Evolutionary conservation across 2,888 invertebrate species (phyloP).

Genomic region (Abscondita cerata): DNA sequence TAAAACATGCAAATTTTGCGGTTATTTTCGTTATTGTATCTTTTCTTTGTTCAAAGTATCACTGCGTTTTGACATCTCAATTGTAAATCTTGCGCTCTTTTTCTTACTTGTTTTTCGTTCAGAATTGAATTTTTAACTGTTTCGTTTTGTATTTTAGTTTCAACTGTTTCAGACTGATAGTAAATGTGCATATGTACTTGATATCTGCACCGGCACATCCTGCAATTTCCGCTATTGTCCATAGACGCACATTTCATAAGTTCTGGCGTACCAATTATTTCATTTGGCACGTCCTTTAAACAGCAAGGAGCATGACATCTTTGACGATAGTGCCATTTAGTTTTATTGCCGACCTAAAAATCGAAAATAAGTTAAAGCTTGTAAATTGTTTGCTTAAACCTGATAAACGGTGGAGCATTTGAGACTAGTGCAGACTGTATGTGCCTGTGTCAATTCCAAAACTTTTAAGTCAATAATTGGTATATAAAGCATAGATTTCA

Average conservation of each 20-base stretch:
- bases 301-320: slow-evolving; percentile 51
- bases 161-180: slow-evolving; percentile 46
- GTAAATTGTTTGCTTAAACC: slow-evolving; percentile 12
- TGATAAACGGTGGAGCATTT: slow-evolving; percentile 43
- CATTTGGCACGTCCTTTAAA: slow-evolving; percentile 46
- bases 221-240: slow-evolving; percentile 38
- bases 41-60: slow-evolving; percentile 43
- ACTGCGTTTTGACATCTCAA: slow-evolving; percentile 30
- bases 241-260: slow-evolving; percentile 48
- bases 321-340: slow-evolving; percentile 48
- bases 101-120: slow-evolving; percentile 39
- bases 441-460: slow-evolving; percentile 45
- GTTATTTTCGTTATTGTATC: slow-evolving; percentile 45
- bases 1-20: slow-evolving; percentile 53
- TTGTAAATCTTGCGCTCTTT: slow-evolving; percentile 41
- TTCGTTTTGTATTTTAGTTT: slow-evolving; percentile 41
- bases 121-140: slow-evolving; percentile 41
- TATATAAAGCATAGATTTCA: slow-evolving; percentile 49
- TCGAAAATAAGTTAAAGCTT: slow-evolving; percentile 7
- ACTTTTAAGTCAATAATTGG: slow-evolving; percentile 47
- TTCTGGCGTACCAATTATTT: slow-evolving; percentile 48
- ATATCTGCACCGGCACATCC: slow-evolving; percentile 46
- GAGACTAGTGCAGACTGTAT: slow-evolving; percentile 48
- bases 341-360: slow-evolving; percentile 45
- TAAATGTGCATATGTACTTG: slow-evolving; percentile 52